These are phyloP conservation scores for Scrobipalpa costella DNA, from an alignment of 2,888 invertebrate species.

Conservation along the genomic window DNA sequence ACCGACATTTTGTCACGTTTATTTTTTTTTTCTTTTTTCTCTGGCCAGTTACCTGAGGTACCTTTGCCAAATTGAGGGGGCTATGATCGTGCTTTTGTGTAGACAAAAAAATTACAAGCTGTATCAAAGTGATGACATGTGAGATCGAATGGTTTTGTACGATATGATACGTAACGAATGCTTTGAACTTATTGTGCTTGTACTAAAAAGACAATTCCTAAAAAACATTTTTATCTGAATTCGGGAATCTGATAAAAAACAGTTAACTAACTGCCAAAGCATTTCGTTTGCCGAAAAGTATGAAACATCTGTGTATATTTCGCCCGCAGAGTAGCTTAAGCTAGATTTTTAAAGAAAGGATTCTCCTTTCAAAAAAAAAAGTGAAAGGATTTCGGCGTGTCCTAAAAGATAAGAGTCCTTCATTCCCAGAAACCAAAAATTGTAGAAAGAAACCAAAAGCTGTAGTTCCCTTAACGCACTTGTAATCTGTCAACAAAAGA, in stretches of 20 bases:
- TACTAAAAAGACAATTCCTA: neutral
- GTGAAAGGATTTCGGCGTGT: constrained; percentile 44
- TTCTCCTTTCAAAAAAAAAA: constrained; percentile 7
- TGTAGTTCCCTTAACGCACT: constrained; percentile 53
- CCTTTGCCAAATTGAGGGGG: constrained; percentile 67
- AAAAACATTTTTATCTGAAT: no score
- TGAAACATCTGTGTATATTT: no score
- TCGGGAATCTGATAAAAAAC: no score
- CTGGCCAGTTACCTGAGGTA: constrained; percentile 64
- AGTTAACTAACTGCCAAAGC: no score
- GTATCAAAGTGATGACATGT: constrained; percentile 70
- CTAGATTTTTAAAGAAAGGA: neutral
- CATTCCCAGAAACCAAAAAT: constrained; percentile 55
- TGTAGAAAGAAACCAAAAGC: constrained; percentile 17
- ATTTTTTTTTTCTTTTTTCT: constrained; percentile 56
- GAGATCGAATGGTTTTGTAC: constrained; percentile 44
- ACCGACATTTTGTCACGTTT: constrained; percentile 80
- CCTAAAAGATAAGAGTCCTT: constrained; percentile 41
- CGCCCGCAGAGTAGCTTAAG: neutral
- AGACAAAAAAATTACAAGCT: constrained; percentile 57
- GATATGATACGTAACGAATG: constrained; percentile 44
- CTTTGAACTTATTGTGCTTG: constrained; percentile 14
- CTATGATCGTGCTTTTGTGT: constrained; percentile 59
- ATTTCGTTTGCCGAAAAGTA: no score
- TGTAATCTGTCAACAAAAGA: constrained; percentile 75